These are phyloP conservation scores for Aspidapion aeneum DNA, from an alignment of 2,888 invertebrate genomes.

Conservation along the genomic window DNA sequence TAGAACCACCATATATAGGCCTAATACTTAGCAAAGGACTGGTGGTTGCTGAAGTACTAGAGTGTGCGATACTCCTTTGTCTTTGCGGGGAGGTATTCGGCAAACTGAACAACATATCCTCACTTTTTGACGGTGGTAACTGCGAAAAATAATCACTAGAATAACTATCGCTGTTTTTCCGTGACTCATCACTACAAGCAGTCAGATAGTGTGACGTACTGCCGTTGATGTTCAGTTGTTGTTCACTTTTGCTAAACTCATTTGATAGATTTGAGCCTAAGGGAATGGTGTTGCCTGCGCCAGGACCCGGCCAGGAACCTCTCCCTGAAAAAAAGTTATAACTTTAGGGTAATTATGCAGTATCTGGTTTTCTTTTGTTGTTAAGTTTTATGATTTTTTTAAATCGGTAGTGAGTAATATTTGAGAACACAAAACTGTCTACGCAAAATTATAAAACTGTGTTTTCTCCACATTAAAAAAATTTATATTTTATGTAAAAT, in stretches of 20 bases:
- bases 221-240: conserved; percentile 59
- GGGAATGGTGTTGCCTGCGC: conserved; percentile 53
- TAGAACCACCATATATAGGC: conserved; percentile 59
- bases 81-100: conserved; percentile 35
- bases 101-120: conserved; percentile 62
- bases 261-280: conserved; percentile 42
- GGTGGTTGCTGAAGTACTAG: conserved; percentile 63
- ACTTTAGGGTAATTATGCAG: too few species aligned
- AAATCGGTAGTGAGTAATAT: too few species aligned
- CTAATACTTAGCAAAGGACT: conserved; percentile 65
- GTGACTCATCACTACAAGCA: conserved; percentile 48
- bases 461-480: too few species aligned
- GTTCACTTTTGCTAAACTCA: conserved; percentile 83
- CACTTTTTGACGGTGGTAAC: conserved; percentile 74
- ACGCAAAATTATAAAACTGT: too few species aligned
- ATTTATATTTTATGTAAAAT: too few species aligned
- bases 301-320: conserved; percentile 85
- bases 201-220: conserved; percentile 56
- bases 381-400: too few species aligned
- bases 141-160: conserved; percentile 43
- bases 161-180: conserved; percentile 44
- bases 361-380: too few species aligned
- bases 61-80: conserved; percentile 47
- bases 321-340: too few species aligned
- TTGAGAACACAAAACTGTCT: too few species aligned